Base-by-base conservation (phyloP, 2,888 invertebrate species). In the Allygus modestus region DNA sequence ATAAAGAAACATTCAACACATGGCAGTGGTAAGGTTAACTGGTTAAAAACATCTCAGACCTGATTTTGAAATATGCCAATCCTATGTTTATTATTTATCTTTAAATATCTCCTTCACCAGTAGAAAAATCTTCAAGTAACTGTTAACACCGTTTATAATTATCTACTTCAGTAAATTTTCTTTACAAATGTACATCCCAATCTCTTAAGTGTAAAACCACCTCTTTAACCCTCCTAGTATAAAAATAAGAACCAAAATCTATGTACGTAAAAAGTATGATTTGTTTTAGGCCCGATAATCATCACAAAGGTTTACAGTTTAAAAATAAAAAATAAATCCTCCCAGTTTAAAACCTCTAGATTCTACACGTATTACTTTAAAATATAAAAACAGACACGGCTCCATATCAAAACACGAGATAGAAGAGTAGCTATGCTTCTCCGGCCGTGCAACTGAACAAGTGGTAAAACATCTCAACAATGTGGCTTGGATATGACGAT, bases 371-470 rank as follows among this genome's bases (percentile, higher is more conserved):
- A 69, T 69, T 28, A 73, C 41, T 73, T 73, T 41, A 41, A 41
- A 73, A 73, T 73, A 23, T 41, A 69, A 69, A 61, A 65, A 73
- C 43, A 2, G 43, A 41, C 73, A 20, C 15, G 26, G 73, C 43
- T 73, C 43, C 43, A 31, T 73, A 73, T 73, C 37, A 73, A 73
- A 73, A 41, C 73, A 43, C 23, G 41, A 73, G 23, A 33, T 73
- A 65, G 2, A 65, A 23, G 77, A 77, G 77, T 20, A 77, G 77
- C 77, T 77, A 20, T 17, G 77, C 77, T 77, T 46, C 77, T 77
- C 77, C 5, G 43, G 26, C 43, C 37, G 43, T 43, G 26, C 11
- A 75, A 75, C 23, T 75, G 37, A 75, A 75, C 73, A 75, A 75
- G 73, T 75, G 73, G 43, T 43, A 20, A 43, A 43, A 75, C 73